Conservation (phyloP, 2,113 vertebrate species). For the Pterocles gutturalis region DNA sequence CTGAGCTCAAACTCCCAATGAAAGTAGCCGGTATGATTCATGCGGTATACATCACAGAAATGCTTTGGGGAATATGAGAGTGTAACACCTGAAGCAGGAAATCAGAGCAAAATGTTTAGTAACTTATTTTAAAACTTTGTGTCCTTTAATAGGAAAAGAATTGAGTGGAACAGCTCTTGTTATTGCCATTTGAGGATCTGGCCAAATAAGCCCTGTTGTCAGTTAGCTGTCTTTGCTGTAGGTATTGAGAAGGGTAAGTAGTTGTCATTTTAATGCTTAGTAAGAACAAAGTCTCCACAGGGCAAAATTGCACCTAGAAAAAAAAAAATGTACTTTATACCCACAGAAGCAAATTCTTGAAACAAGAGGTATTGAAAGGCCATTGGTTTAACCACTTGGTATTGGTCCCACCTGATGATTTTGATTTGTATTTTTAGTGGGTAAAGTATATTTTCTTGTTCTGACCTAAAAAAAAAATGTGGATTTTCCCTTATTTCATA, state of each 20-base stretch:
- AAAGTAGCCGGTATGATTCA: accelerated
- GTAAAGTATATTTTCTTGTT: not conserved
- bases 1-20: not conserved
- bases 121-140: not conserved
- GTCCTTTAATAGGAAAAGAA: not conserved
- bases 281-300: not conserved
- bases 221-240: slow-evolving; percentile 14
- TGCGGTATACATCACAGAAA: not conserved
- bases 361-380: not conserved
- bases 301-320: not conserved
- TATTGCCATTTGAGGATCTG: not conserved
- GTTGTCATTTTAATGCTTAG: not conserved
- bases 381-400: not conserved
- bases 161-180: not conserved
- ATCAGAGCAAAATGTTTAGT: not conserved
- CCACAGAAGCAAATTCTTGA: not conserved
- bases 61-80: not conserved
- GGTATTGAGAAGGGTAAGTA: slow-evolving; percentile 24
- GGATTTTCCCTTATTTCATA: not conserved
- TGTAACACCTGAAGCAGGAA: not conserved
- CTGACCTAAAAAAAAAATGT: not conserved
- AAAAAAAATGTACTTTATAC: not conserved
- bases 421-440: not conserved
- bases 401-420: not conserved
- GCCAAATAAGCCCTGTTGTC: not conserved